A percentile compares a stretch with the other conserved stretches of the same genome.
Conservation (phyloP, 1,140 invertebrate species). For the Eurytemora carolleeae region DNA sequence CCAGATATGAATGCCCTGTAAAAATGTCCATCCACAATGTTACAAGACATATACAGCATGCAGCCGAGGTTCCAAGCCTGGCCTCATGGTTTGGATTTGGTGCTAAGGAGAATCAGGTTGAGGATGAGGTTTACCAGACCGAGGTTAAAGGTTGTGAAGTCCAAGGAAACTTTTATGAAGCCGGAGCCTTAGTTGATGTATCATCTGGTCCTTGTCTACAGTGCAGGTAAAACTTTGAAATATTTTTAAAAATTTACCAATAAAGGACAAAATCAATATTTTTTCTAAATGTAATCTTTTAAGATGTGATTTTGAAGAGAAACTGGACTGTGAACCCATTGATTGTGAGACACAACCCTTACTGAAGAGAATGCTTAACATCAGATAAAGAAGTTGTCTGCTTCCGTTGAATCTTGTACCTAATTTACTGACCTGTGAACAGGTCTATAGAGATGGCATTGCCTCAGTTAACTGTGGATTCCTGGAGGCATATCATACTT, state of each 20-base stretch:
- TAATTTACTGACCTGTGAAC: too few species aligned
- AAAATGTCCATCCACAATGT: constrained; percentile 42
- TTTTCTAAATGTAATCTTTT: constrained; percentile 17
- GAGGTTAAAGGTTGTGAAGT: constrained; percentile 47
- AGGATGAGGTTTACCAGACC: constrained; percentile 15
- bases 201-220: constrained; percentile 72
- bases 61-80: constrained; percentile 16
- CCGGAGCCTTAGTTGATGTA: constrained; percentile 56
- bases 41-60: constrained; percentile 44
- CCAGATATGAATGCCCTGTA: constrained; percentile 75
- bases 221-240: constrained; percentile 65
- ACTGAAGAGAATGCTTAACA: constrained; percentile 55
- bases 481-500: too few species aligned
- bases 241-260: constrained; percentile 5
- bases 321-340: constrained; percentile 79
- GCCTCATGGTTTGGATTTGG: constrained; percentile 11
- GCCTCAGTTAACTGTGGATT: too few species aligned
- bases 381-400: constrained; percentile 3
- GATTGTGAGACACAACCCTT: constrained; percentile 66
- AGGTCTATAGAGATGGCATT: too few species aligned
- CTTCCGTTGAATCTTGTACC: too few species aligned
- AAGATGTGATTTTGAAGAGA: constrained; percentile 66
- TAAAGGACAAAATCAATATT: background rate
- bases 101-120: constrained; percentile 13
- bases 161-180: constrained; percentile 52